Percentiles rank a stretch among this genome's conserved stretches.
Conservation (phyloP, 2,113 vertebrate genomes). For the Chaetops frenatus region DNA sequence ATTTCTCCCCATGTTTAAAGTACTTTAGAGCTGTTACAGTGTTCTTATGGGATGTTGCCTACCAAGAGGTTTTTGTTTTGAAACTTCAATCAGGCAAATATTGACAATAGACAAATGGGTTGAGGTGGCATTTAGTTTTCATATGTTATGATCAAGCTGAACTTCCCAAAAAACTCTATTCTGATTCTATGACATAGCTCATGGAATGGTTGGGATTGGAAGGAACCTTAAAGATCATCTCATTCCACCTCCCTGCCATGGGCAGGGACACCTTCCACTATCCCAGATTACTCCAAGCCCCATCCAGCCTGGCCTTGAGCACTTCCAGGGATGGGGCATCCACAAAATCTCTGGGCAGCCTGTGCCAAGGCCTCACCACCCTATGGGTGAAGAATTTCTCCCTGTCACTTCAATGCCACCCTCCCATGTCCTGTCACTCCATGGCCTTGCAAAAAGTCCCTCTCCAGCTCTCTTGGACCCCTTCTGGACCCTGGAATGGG, state of each 20-base stretch:
- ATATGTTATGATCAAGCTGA: neutral
- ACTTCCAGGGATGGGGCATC: neutral
- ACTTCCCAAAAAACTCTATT: neutral
- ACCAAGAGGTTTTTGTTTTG: neutral
- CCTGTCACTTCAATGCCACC: neutral
- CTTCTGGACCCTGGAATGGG: neutral
- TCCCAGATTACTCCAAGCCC: neutral
- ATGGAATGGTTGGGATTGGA: neutral
- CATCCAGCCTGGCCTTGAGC: accelerated
- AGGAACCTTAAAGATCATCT: neutral
- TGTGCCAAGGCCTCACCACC: neutral
- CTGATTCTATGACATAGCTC: neutral
- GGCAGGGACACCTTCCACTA: neutral
- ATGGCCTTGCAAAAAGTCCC: neutral
- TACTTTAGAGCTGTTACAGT: neutral
- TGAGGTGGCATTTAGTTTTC: neutral
- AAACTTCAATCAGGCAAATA: neutral
- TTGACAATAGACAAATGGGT: neutral
- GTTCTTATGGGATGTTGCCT: neutral
- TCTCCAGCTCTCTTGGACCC: neutral
- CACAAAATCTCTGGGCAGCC: neutral
- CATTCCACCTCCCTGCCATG: neutral
- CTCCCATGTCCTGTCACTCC: neutral
- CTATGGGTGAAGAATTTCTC: neutral
- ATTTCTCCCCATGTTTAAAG: neutral